Evolutionary conservation across 2,888 invertebrate species (phyloP).

Genomic region (Plebejus anna): DNA sequence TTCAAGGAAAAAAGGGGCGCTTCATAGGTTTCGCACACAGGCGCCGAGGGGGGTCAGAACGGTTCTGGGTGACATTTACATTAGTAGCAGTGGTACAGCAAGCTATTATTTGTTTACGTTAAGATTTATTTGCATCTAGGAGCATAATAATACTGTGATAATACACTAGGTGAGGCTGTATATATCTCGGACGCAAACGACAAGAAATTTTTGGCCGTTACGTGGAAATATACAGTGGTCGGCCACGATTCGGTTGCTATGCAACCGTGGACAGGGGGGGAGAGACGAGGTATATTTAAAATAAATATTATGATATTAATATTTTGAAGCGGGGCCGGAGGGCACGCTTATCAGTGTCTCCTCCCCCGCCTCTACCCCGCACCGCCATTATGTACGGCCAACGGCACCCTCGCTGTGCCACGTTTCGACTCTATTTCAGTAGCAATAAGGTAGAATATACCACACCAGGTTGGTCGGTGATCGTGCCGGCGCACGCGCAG

Average conservation of each 20-base stretch:
- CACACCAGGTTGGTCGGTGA: background rate
- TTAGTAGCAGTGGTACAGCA: too few species aligned
- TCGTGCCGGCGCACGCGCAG: background rate
- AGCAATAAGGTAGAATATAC: background rate
- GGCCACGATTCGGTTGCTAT: conserved; percentile 6
- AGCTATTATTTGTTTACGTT: too few species aligned
- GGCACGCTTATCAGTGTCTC: conserved; percentile 39
- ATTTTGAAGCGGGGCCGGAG: conserved; percentile 46
- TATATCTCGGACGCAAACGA: background rate
- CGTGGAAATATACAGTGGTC: background rate
- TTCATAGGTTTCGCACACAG: too few species aligned
- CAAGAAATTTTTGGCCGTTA: background rate
- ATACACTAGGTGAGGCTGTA: background rate
- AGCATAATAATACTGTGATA: background rate
- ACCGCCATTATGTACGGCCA: background rate
- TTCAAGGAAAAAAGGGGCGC: too few species aligned
- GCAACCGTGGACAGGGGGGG: conserved; percentile 12
- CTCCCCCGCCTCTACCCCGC: conserved; percentile 27
- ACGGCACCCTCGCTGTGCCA: background rate
- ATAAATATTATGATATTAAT: conserved; percentile 45
- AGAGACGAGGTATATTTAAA: conserved; percentile 37
- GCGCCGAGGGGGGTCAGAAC: too few species aligned
- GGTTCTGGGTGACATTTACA: background rate
- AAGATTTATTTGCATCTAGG: background rate
- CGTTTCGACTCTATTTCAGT: background rate